These are phyloP conservation scores for Alexandromys fortis DNA, from an alignment of 2,113 vertebrate genomes.

Conservation along the genomic window DNA sequence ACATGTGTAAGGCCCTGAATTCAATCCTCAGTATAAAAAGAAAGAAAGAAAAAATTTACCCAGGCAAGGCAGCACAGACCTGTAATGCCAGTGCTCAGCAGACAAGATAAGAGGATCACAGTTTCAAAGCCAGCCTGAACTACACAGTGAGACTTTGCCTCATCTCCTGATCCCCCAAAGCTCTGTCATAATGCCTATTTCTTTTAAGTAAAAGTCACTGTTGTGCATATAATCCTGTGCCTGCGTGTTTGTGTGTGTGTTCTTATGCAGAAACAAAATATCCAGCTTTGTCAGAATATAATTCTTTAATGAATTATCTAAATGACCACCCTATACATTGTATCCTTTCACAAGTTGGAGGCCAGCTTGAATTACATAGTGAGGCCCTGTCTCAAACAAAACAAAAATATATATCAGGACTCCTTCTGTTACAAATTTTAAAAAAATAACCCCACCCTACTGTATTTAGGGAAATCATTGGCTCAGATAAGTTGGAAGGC, in stretches of 20 bases:
- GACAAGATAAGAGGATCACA: not conserved
- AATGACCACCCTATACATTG: not conserved
- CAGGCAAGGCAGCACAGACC: too few relatives aligned
- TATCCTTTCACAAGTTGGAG: not conserved
- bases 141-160: not conserved
- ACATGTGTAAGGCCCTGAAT: not conserved
- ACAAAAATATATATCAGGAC: not conserved
- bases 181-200: slow-evolving; percentile 33
- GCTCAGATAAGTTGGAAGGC: slow-evolving; percentile 31
- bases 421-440: not conserved
- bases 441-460: not conserved
- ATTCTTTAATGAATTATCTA: slow-evolving; percentile 26
- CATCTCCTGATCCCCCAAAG: not conserved
- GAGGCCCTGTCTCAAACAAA: not conserved
- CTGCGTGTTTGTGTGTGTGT: not conserved
- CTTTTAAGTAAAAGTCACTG: slow-evolving; percentile 31
- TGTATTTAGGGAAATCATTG: slow-evolving; percentile 37
- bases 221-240: not conserved
- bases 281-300: slow-evolving; percentile 13
- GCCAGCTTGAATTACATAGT: not conserved
- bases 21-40: not conserved
- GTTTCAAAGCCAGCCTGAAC: not conserved
- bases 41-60: not conserved
- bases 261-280: not conserved
- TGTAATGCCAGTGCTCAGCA: not conserved